These are phyloP conservation scores for Mormyrus hasselquistii DNA, from an alignment of 2,797 vertebrate species.

Conservation along the genomic window DNA sequence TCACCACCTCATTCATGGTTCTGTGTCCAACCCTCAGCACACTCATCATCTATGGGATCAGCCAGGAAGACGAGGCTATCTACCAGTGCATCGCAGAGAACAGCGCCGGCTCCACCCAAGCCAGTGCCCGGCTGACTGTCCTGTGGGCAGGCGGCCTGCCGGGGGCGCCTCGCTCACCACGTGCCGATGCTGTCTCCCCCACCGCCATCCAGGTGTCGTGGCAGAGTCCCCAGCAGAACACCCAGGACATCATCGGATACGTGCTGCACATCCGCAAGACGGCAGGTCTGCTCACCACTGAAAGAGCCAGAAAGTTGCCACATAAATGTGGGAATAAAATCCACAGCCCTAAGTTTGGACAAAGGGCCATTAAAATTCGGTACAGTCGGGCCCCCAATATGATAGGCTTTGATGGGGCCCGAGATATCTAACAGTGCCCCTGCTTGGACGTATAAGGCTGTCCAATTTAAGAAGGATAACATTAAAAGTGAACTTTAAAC, in stretches of 20 bases:
- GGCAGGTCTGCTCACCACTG: conserved; percentile 59
- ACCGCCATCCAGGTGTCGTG: conserved; percentile 89
- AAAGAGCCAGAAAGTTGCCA: neutral
- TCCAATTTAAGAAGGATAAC: neutral
- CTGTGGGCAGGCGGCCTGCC: conserved; percentile 90
- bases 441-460: neutral
- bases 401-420: neutral
- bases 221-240: conserved; percentile 82
- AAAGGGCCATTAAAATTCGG: neutral
- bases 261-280: conserved; percentile 90
- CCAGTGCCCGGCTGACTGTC: conserved; percentile 89
- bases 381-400: neutral
- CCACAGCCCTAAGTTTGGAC: neutral
- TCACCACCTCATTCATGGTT: neutral
- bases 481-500: neutral
- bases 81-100: conserved; percentile 98
- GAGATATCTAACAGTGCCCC: neutral
- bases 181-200: conserved; percentile 75
- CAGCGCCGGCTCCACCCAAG: conserved; percentile 90
- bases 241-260: conserved; percentile 92
- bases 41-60: conserved; percentile 83
- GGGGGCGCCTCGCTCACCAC: conserved; percentile 70
- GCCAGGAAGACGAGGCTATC: conserved; percentile 90
- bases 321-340: neutral
- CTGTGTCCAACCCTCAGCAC: conserved; percentile 61